Conservation (phyloP, 37 sponge, comb jelly and placozoan genomes). For the Ianthella basta region DNA sequence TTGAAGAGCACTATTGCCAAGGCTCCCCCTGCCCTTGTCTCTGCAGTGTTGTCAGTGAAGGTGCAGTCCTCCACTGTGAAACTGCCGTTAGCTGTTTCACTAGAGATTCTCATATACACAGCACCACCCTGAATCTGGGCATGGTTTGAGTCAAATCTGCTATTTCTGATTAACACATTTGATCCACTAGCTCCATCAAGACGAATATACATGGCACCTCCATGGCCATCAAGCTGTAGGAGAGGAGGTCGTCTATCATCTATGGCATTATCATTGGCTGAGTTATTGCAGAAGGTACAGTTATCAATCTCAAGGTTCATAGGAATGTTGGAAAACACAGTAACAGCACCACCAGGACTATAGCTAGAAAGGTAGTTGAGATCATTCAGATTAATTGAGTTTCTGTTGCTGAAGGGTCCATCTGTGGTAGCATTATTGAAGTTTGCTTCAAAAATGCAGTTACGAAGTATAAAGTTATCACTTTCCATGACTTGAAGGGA, state of each 20-base stretch:
- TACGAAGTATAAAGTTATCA: neutral
- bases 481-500: neutral
- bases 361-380: neutral
- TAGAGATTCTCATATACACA: conserved; percentile 61
- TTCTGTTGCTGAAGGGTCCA: neutral
- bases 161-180: conserved; percentile 30
- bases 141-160: conserved; percentile 39
- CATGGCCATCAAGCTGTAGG: conserved; percentile 71
- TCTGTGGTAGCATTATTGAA: neutral
- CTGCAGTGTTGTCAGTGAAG: conserved; percentile 52
- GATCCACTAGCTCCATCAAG: conserved; percentile 26
- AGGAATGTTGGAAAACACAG: neutral
- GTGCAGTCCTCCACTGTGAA: conserved; percentile 33
- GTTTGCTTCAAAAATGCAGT: conserved; percentile 18
- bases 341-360: neutral
- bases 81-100: conserved; percentile 7
- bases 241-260: conserved; percentile 62
- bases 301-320: neutral
- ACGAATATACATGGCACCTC: conserved; percentile 58
- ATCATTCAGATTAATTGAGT: neutral
- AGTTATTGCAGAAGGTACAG: neutral
- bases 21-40: conserved; percentile 69
- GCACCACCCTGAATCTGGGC: conserved; percentile 76
- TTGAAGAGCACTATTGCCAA: conserved; percentile 56
- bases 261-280: neutral